Evolutionary conservation across 1,140 invertebrate genomes (phyloP).

Genomic region (Zaprionus kolodkinae): DNA sequence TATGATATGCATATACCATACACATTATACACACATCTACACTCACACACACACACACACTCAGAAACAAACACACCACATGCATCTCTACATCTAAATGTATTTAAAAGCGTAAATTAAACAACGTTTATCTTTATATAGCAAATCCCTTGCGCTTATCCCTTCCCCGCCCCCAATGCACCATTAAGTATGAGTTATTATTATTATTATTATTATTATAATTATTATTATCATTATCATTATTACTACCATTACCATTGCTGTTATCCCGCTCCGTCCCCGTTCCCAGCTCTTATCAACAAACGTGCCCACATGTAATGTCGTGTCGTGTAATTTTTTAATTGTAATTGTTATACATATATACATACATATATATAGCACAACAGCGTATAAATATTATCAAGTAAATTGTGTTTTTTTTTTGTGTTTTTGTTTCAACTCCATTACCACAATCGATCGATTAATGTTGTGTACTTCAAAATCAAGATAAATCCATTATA

Average conservation of each 20-base stretch:
- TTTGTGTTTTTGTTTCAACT: constrained; percentile 14
- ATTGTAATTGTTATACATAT: constrained; percentile 78
- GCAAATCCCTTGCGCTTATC: constrained; percentile 28
- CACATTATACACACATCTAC: not conserved
- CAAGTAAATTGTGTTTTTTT: constrained; percentile 30
- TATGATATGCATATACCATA: constrained; percentile 55
- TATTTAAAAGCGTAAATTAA: constrained; percentile 64
- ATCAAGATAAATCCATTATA: constrained; percentile 22
- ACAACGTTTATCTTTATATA: constrained; percentile 42
- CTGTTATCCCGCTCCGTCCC: constrained; percentile 33
- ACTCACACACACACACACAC: constrained; percentile 18
- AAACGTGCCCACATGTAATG: constrained; percentile 49
- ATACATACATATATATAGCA: constrained; percentile 38
- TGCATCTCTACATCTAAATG: constrained; percentile 59
- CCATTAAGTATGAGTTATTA: constrained; percentile 33
- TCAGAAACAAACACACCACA: constrained; percentile 33
- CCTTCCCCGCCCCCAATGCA: not conserved
- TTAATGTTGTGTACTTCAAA: constrained; percentile 30
- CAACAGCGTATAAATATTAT: constrained; percentile 24
- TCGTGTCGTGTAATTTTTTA: constrained; percentile 69
- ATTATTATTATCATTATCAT: constrained; percentile 36
- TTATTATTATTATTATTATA: constrained; percentile 44
- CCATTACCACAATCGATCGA: not conserved
- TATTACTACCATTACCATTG: constrained; percentile 40
- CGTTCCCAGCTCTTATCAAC: not conserved